Base-by-base conservation (phyloP, 1,140 invertebrate genomes). In the Pogonognathellus flavescens region DNA sequence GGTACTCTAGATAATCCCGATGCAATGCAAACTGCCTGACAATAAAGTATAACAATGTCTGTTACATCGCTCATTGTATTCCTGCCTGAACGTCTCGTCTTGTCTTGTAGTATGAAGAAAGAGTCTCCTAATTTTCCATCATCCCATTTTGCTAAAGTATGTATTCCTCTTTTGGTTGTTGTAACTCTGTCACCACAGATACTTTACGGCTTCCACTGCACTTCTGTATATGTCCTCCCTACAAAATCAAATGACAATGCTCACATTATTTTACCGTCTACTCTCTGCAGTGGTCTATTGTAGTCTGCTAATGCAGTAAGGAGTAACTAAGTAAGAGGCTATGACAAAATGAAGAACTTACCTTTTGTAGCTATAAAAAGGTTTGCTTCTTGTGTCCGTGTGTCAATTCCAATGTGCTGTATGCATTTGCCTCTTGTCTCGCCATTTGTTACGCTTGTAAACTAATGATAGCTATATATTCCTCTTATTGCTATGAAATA, bases 71-170 rank as follows among this genome's bases (percentile, higher is more conserved):
- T 1, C 31, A 41, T 41, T 41, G 31, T 41, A 6, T 41, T 41
- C 31, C n/a, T n/a, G n/a, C n/a, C n/a, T n/a, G n/a, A n/a, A n/a
- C n/a, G 31, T 41, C 31, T 41, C 31, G 31, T 41, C 31, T 41
- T 41, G n/a, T 14, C 11, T n/a, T 57, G n/a, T 76, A 11, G 41
- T 18, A n/a, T 16, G 0, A 14, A 76, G 16, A 31, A 76, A 50
- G 31, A 76, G 31, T 76, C 70, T 76, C 31, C 70, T 76, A 25
- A 76, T 76, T 76, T 76, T 18, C 31, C 41, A 76, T 76, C 41
- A 25, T 49, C 14, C n/a, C 49, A 13, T 76, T 76, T 25, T 76
- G 22, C 41, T 31, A 16, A 49, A 18, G 41, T 76, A 5, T 16
- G 20, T 25, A 25, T 0, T 70, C 62, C 2, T 70, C 9, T 70